Percentiles rank a stretch among this genome's conserved stretches.
Conservation (phyloP, 2,113 vertebrate genomes). For the Rhadina sibilatrix region DNA sequence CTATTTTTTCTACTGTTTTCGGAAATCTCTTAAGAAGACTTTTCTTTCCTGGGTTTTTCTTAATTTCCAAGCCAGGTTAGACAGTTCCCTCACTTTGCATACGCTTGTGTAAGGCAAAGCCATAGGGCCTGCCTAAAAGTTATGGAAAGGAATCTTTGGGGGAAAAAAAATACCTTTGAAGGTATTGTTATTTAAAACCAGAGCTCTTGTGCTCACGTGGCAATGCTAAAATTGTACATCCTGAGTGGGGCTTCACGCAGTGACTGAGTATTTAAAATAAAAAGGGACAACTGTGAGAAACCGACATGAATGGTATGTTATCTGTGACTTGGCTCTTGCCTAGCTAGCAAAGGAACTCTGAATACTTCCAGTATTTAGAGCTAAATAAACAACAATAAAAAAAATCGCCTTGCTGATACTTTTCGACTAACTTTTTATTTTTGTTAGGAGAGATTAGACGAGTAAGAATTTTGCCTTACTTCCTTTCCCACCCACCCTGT, state of each 20-base stretch:
- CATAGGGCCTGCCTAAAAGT: background rate
- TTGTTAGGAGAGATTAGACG: background rate
- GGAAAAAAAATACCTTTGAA: background rate
- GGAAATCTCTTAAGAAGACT: background rate
- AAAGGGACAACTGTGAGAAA: background rate
- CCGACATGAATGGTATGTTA: background rate
- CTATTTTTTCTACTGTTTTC: background rate
- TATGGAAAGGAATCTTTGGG: background rate
- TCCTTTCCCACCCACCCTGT: background rate
- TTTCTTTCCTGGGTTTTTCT: background rate
- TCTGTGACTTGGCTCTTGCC: background rate
- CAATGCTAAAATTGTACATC: background rate
- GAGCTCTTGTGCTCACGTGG: background rate
- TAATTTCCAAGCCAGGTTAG: background rate
- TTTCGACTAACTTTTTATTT: background rate
- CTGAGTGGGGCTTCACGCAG: background rate
- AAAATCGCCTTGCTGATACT: background rate
- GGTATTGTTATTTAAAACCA: background rate
- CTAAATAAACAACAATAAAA: background rate
- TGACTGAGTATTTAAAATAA: background rate
- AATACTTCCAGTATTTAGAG: background rate
- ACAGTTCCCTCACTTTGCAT: background rate
- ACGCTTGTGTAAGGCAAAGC: background rate
- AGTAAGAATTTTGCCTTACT: background rate
- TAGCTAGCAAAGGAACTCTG: background rate